These are phyloP conservation scores for Diaphora mendica DNA, from an alignment of 2,888 invertebrate genomes.

Conservation along the genomic window DNA sequence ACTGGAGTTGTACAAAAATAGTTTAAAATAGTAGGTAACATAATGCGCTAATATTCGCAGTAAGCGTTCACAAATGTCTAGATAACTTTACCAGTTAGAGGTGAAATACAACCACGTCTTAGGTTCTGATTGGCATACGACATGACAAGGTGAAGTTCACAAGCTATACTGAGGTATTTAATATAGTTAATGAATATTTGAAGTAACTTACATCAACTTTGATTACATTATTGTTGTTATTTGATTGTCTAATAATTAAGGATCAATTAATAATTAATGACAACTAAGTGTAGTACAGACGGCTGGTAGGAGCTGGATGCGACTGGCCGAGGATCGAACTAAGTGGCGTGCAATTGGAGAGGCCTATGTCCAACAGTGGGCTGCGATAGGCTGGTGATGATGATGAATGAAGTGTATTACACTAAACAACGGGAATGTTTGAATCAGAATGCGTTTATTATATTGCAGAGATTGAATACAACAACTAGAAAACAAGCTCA, in stretches of 20 bases:
- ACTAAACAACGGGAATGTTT: background rate
- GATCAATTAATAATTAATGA: background rate
- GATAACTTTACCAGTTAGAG: conserved; percentile 12
- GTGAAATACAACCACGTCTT: conserved; percentile 4
- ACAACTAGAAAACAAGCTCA: too few species aligned
- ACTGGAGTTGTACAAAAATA: too few species aligned
- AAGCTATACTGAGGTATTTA: background rate
- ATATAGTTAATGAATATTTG: background rate
- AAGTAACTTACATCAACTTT: background rate
- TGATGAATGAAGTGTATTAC: too few species aligned
- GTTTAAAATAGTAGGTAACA: background rate
- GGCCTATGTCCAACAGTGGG: too few species aligned
- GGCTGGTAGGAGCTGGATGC: too few species aligned
- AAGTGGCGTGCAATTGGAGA: too few species aligned
- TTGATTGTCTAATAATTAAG: conserved; percentile 2
- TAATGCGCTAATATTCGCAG: background rate
- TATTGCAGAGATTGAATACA: background rate
- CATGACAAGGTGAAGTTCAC: conserved; percentile 9
- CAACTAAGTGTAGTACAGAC: background rate
- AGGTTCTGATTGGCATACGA: conserved; percentile 26
- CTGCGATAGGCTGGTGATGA: too few species aligned
- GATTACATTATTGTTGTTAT: conserved; percentile 1
- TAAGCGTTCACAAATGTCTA: conserved; percentile 6
- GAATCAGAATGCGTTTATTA: background rate
- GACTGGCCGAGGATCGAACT: too few species aligned